Percentiles rank a stretch among this genome's conserved stretches.
phyloP scores from a whole-genome alignment of 2,888 invertebrate genomes.

The Incurvaria masculella region DNA sequence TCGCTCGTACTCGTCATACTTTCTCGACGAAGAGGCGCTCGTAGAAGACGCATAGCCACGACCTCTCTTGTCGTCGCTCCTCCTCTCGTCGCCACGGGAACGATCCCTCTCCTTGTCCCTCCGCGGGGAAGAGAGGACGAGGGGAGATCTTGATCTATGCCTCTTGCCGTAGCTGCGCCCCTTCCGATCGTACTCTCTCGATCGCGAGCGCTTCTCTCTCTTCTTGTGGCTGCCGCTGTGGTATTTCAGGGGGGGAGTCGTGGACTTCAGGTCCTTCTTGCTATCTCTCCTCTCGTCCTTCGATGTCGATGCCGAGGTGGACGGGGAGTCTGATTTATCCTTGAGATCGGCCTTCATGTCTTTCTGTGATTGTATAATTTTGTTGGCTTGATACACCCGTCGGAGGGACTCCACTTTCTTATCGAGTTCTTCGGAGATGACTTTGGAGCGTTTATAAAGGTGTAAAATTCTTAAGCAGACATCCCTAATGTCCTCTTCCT shows the following conservation, averaged over 20 bases:
- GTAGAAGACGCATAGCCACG: conserved; percentile 20
- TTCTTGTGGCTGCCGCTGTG: conserved; percentile 43
- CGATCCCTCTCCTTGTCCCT: conserved; percentile 42
- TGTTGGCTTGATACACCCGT: conserved; percentile 47
- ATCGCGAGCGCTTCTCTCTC: conserved; percentile 43
- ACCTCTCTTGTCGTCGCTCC: conserved; percentile 37
- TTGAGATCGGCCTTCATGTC: conserved; percentile 41
- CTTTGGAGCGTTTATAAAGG: conserved; percentile 81
- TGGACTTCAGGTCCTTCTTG: conserved; percentile 48
- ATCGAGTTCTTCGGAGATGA: conserved; percentile 53
- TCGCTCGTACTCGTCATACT: conserved; percentile 50
- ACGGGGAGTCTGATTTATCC: conserved; percentile 37
- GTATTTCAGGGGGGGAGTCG: conserved; percentile 51
- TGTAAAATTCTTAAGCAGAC: conserved; percentile 80
- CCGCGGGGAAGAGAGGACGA: neutral
- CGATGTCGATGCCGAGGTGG: conserved; percentile 45
- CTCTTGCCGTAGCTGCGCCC: conserved; percentile 45
- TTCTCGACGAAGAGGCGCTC: conserved; percentile 23
- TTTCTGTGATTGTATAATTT: conserved; percentile 38
- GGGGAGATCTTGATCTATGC: conserved; percentile 41
- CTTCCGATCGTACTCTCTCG: conserved; percentile 50
- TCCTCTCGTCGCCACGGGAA: conserved; percentile 30
- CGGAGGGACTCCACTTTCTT: conserved; percentile 37
- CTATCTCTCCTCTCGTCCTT: conserved; percentile 42
- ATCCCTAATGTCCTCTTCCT: conserved; percentile 78